phyloP scores from a whole-genome alignment of 37 sponge, comb jelly and placozoan species.

The Haliclona indistincta region DNA sequence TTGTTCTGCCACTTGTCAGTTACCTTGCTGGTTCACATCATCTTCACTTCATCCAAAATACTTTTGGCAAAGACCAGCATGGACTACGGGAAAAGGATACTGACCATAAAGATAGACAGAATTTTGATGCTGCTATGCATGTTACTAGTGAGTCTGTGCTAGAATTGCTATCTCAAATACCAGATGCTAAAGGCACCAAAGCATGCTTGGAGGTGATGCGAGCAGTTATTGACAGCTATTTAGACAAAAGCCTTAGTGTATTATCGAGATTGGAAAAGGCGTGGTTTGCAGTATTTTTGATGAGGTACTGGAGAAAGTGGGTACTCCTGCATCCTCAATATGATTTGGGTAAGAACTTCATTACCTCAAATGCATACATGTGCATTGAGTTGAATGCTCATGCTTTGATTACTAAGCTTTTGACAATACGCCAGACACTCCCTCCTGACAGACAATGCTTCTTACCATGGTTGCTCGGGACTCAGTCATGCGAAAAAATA shows the following conservation, averaged over 20 bases:
- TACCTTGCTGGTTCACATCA: constrained; percentile 7
- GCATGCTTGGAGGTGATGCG: not conserved
- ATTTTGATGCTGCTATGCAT: constrained; percentile 1
- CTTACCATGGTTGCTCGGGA: constrained; percentile 20
- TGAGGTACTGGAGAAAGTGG: constrained; percentile 34
- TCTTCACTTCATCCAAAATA: not conserved
- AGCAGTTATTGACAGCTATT: constrained; percentile 14
- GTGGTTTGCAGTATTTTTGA: constrained; percentile 28
- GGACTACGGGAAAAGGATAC: constrained; percentile 17
- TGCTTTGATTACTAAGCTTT: not conserved
- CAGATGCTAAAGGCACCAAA: constrained; percentile 15
- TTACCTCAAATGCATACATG: constrained; percentile 13
- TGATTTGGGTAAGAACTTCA: constrained; percentile 6
- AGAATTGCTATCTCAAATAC: not conserved
- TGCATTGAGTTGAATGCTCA: constrained; percentile 39
- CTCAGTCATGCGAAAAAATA: constrained; percentile 10
- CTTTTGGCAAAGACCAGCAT: constrained; percentile 19
- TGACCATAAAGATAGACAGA: constrained; percentile 40
- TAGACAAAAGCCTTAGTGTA: constrained; percentile 5
- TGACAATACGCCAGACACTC: not conserved
- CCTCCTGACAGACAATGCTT: not conserved
- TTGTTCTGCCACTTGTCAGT: constrained; percentile 5
- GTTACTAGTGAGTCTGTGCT: not conserved
- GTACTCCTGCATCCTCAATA: not conserved
- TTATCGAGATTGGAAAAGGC: not conserved